A percentile compares a stretch with the other conserved stretches of the same genome.
Conservation (phyloP, 2,888 invertebrate genomes). For the Caenorhabditis wallacei region DNA sequence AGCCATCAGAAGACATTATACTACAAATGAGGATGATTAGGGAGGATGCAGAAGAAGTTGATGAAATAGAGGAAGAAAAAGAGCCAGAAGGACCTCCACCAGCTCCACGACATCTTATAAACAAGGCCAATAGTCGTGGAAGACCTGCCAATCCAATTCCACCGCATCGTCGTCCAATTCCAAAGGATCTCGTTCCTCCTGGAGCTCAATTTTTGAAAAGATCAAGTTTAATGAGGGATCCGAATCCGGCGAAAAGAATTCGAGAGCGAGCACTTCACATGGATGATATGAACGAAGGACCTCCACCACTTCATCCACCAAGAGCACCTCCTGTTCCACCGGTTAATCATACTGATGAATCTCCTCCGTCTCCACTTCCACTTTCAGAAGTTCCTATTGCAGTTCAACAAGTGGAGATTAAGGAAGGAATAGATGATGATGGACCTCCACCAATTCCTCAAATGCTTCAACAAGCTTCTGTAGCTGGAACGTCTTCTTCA, state of each 20-base stretch:
- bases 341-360: background rate
- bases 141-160: conserved; percentile 42
- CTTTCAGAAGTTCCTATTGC: conserved; percentile 15
- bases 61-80: background rate
- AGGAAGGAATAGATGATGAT: conserved; percentile 6
- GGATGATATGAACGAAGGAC: background rate
- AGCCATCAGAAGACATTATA: conserved; percentile 19
- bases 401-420: background rate
- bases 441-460: conserved; percentile 30
- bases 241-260: background rate
- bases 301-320: background rate
- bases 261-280: background rate
- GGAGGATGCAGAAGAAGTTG: background rate
- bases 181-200: conserved; percentile 59
- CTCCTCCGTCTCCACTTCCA: conserved; percentile 15
- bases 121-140: conserved; percentile 46
- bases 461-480: conserved; percentile 9
- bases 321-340: background rate
- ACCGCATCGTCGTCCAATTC: conserved; percentile 60
- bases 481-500: background rate
- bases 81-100: conserved; percentile 39
- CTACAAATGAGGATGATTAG: background rate
- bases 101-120: conserved; percentile 43
- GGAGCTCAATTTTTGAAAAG: conserved; percentile 12
- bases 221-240: background rate